Evolutionary conservation across 1,140 invertebrate genomes (phyloP), one percentile per base, ranked within the genome.

Genomic region (Adoxophyes honmai): DNA sequence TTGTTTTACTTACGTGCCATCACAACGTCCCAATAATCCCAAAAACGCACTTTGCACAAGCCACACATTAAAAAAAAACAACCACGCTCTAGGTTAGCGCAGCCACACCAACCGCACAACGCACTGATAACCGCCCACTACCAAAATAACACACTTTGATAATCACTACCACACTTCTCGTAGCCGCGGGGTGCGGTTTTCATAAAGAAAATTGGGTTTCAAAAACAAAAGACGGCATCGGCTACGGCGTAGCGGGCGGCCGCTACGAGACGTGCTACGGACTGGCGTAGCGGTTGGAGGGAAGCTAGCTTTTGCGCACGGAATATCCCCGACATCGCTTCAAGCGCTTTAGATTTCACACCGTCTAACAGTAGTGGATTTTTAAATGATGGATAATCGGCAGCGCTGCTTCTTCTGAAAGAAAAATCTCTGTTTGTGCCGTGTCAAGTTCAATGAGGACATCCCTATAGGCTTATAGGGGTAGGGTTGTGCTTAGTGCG

Each of bases 21-120:
- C 21, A 28, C n/a, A 11, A 48, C 9, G 1, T 11, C 4, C 7
- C 28, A 16, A 10, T 21, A 48, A 48, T 48, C 42, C 42, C 18
- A 48, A 44, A 48, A 48, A 33, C 42, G 42, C 42, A 48, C 42
- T 48, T 48, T 28, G n/a, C 42, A 48, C 39, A 48, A 16, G 21
- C 18, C 42, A 33, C 42, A 48, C 18, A 48, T 44, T 44, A 15
- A 48, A 48, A 28, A 48, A 48, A 28, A 28, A 16, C 39, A 18
- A 44, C 15, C 42, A 28, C 42, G 21, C 42, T 2, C 15, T 1
- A 16, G 18, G 11, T 48, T 48, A 28, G 39, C 39, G 4, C n/a
- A n/a, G 18, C 18, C 14, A 21, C 42, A 21, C 28, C 18, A 11
- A 18, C 7, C 10, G 18, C 42, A 48, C 42, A 48, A 28, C 6